Base-by-base conservation (phyloP, 2,797 vertebrate genomes). In the Pampus argenteus region DNA sequence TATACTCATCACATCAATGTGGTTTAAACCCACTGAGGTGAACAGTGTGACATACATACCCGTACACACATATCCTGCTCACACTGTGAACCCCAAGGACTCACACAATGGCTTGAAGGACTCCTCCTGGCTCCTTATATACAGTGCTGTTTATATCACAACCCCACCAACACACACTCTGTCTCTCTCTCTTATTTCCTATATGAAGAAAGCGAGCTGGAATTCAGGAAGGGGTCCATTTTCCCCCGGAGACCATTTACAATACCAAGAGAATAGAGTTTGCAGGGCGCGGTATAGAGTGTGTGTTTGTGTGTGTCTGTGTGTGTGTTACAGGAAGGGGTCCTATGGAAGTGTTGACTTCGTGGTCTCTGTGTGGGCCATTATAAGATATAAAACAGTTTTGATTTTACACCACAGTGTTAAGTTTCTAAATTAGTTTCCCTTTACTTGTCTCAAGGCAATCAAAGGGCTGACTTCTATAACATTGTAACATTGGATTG, bases 191-290 rank as follows among this genome's bases (percentile, higher is more conserved):
- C 59, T 67, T 42, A 71, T 87, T 87, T 89, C 82, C 88, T 84
- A 90, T 86, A 88, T 78, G 78, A 86, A 89, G 76, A 84, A 89
- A 84, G 65, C 25, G 25, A 70, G 60, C 76, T 71, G 79, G 86
- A 82, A 85, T 88, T 88, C 87, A 88, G 90, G 90, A 90, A 92
- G 68, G 59, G 58, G 81, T 64, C 42, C 50, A 74, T 80, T 87
- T 85, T 82, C 66, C 71, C 76, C 62, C 2, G 2, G 64, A 76
- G 74, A 23, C 73, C 74, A 63, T 76, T 79, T 73, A 62, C 71
- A 58, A 54, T 66, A 72, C 65, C 76, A 62, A 76, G 84, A 88
- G 81, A 89, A 85, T 76, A 83, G 84, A 77, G 63, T 34, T 49
- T 2, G 0, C 36, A 81, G 80, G 84, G 82, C 0, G 82, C 4